A percentile compares a stretch with the other conserved stretches of the same genome.
These are phyloP conservation scores for Cordylochernes scorpioides DNA, from an alignment of 2,888 invertebrate genomes.

Conservation along the genomic window DNA sequence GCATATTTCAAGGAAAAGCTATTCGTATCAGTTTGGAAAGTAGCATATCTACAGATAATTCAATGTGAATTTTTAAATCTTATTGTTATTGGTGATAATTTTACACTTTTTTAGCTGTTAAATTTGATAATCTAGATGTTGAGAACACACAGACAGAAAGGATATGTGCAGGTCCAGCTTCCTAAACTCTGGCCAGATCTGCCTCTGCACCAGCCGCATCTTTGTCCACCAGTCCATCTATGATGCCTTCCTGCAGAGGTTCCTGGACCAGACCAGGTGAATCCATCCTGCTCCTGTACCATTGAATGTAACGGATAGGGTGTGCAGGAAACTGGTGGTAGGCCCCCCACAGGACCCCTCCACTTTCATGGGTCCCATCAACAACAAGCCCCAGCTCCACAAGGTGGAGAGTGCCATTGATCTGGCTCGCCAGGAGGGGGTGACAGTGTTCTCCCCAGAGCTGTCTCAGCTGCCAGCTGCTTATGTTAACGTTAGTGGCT, in stretches of 20 bases:
- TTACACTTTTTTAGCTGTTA: no score
- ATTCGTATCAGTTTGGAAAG: no score
- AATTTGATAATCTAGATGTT: no score
- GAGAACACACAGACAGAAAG: no score
- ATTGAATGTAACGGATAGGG: slow-evolving; percentile 2
- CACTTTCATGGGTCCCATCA: slow-evolving; percentile 25
- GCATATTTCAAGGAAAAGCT: no score
- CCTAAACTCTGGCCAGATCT: slow-evolving; percentile 30
- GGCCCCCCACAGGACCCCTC: slow-evolving; percentile 21
- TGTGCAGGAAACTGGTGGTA: slow-evolving; percentile 22
- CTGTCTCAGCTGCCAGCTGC: not conserved
- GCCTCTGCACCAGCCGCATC: slow-evolving; percentile 29
- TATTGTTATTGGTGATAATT: no score
- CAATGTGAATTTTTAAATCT: no score
- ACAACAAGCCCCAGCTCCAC: slow-evolving; percentile 24
- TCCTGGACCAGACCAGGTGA: slow-evolving; percentile 20
- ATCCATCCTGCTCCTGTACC: not conserved
- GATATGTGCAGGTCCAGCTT: slow-evolving; percentile 24
- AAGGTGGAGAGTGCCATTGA: slow-evolving; percentile 25
- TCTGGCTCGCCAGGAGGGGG: slow-evolving; percentile 23
- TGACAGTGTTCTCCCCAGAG: slow-evolving; percentile 20
- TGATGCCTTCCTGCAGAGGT: slow-evolving; percentile 23
- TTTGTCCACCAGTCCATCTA: slow-evolving; percentile 27
- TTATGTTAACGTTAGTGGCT: not conserved
- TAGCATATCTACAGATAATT: no score